Evolutionary conservation across 2,113 vertebrate species (phyloP), one percentile per base, ranked within the genome.

Genomic region (Brachyhypopomus occidentalis): DNA sequence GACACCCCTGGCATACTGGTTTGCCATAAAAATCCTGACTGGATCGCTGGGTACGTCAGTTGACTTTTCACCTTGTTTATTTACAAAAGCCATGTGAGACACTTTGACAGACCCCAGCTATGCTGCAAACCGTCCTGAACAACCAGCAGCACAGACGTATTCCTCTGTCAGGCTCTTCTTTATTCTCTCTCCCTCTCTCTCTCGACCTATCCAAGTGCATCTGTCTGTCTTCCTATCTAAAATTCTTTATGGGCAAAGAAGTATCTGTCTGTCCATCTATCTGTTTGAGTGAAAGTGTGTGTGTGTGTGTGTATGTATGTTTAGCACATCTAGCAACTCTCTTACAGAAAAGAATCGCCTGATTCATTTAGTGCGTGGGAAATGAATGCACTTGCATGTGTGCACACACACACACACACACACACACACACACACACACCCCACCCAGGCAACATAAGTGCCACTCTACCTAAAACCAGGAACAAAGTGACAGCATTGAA

Each of bases 401-500:
- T 17, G 38, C 72, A 41, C 62, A 59, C 52, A 69, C 9, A 60
- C 72, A 69, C 60, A 63, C 56, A 48, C n/a, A 45, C n/a, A 20
- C n/a, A 30, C 4, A 41, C 62, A 59, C 52, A 69, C 9, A 60
- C 72, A 69, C 60, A 63, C 56, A 48, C n/a, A 45, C n/a, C 12
- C n/a, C 4, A 41, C 62, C 45, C 52, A 30, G 30, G 30, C 2
- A 30, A 20, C n/a, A 30, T 14, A 22, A 48, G 23, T 22, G 48
- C 5, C 19, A 70, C 27, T 73, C 17, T 55, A 73, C 5, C 56
- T 58, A 58, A 17, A 58, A n/a, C 56, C 56, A 12, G 20, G 36
- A 30, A 30, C 30, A 30, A 30, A 30, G 30, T 30, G 30, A 30
- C 30, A 30, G 30, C 30, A 30, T 3, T 30, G 30, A 30, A 30